Base-by-base conservation (phyloP, 2,113 vertebrate species). In the Myotis lucifugus region DNA sequence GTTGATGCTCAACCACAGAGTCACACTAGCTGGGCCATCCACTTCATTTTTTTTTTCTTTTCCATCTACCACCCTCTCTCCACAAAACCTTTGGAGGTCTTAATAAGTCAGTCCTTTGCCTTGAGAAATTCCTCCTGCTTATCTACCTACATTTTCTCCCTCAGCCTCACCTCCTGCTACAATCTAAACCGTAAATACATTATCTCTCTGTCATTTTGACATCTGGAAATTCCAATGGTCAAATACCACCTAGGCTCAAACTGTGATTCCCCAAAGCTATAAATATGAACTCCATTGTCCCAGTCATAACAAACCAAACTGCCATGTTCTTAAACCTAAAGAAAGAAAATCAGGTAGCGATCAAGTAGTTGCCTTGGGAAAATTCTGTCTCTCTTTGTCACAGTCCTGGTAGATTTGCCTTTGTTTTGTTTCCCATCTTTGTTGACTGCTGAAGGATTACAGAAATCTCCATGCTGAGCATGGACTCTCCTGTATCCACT, bases 71-170 rank as follows among this genome's bases (percentile, higher is more conserved):
- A 25, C 34, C 6, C n/a, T 82, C 37, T 73, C 5, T 56, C 52
- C 9, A 27, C 10, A 40, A 89, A 64, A 69, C 50, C 29, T 89
- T 42, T 67, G 13, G 15, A 93, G 40, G 69, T 32, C 59, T 76
- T 85, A 40, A 2, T n/a, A 86, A 64, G 32, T 54, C 7, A 56
- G 25, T 74, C n/a, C 50, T 10, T 52, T 76, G 3, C 17, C 18
- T 17, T 74, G 46, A 96, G 70, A 94, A 91, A 76, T 79, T 74
- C 13, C 46, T 95, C 48, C n/a, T 86, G 21, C 42, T 95, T 88
- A 74, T 52, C 29, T 11, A 83, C 15, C 14, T 11, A 40, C 23
- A 11, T 2, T 23, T n/a, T 90, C 10, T 25, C 29, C 17, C 25
- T 23, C 19, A 21, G 40, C 19, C n/a, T 78, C 15, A 52, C 9